Conservation (phyloP, 2,888 invertebrate species). For the Opisthograptis luteolata region DNA sequence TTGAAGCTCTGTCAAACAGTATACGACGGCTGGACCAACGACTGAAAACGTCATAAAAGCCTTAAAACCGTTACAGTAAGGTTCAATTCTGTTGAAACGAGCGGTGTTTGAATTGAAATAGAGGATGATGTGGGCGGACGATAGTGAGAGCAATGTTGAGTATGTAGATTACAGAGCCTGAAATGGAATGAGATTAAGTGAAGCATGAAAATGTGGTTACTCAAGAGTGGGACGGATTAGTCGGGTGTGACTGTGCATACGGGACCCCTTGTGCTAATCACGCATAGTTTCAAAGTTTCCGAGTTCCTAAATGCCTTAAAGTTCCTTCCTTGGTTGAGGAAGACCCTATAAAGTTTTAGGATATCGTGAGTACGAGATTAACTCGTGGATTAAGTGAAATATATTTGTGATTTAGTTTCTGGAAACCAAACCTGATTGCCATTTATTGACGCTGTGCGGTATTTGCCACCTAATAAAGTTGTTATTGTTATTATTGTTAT, state of each 20-base stretch:
- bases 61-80: not conserved
- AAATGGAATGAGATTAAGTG: constrained; percentile 16
- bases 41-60: not conserved
- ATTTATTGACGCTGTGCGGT: no score
- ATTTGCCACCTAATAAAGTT: no score
- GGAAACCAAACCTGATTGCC: no score
- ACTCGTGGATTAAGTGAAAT: no score
- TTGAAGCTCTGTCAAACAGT: no score
- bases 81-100: not conserved
- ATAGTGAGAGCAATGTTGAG: not conserved
- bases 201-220: constrained; percentile 9
- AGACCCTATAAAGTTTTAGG: not conserved
- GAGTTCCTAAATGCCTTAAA: no score
- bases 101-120: no score
- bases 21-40: not conserved
- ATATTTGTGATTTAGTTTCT: no score
- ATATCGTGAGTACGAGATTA: not conserved
- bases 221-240: constrained; percentile 3
- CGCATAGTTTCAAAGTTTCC: constrained; percentile 9
- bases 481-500: no score
- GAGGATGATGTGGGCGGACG: not conserved
- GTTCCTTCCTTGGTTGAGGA: not conserved
- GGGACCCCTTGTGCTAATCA: constrained; percentile 7
- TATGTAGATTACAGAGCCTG: constrained; percentile 6
- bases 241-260: constrained; percentile 10